Evolutionary conservation across 30 jellyfish, hydroid and myxozoan species (phyloP), one percentile per base, ranked within the genome.

Genomic region (Hydractinia echinata): DNA sequence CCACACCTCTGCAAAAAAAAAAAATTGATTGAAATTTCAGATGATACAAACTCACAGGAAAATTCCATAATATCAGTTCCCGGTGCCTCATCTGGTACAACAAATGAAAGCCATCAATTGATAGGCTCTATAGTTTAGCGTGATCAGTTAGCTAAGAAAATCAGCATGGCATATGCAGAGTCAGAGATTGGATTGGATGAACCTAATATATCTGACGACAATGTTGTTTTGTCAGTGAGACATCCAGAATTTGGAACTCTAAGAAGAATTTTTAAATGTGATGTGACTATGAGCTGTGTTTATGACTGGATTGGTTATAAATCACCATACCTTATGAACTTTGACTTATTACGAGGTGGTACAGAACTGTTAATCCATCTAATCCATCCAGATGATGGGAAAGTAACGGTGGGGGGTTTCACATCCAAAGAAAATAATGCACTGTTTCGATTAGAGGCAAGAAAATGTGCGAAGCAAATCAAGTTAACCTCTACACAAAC

Each of bases 381-480:
- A n/a, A n/a, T n/a, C n/a, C n/a, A n/a, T n/a, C n/a, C n/a, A n/a
- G n/a, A n/a, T n/a, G n/a, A n/a, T n/a, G n/a, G n/a, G n/a, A n/a
- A n/a, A n/a, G n/a, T n/a, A n/a, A n/a, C n/a, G n/a, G n/a, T n/a
- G n/a, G n/a, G n/a, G n/a, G n/a, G n/a, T n/a, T n/a, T n/a, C n/a
- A n/a, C n/a, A n/a, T n/a, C 30, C 73, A 10, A 62, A 62, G 73
- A 62, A 10, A 62, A 39, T 62, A 50, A 62, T 62, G 30, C 73
- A n/a, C n/a, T n/a, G n/a, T n/a, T n/a, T n/a, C n/a, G n/a, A n/a
- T n/a, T n/a, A n/a, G n/a, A n/a, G n/a, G n/a, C n/a, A n/a, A n/a
- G n/a, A 62, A 62, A 5, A 10, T 5, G 16, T 62, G 73, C 73
- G 16, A 50, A 62, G 16, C 73, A 62, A 62, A n/a, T n/a, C n/a